Percentiles rank a stretch among this genome's conserved stretches.
phyloP scores from a whole-genome alignment of 2,113 vertebrate species.

The Ptilonorhynchus violaceus region DNA sequence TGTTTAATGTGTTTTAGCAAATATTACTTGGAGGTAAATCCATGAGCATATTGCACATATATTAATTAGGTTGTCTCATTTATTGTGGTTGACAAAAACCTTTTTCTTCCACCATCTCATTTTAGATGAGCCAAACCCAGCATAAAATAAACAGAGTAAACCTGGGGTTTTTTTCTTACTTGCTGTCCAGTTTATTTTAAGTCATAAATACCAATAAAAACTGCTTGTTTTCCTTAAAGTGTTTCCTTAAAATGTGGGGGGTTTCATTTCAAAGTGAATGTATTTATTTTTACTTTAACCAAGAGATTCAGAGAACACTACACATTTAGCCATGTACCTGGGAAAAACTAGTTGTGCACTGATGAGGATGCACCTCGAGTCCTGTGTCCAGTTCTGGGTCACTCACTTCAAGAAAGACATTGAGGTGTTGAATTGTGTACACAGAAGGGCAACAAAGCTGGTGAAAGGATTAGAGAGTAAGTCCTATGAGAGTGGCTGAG shows the following conservation, averaged over 20 bases:
- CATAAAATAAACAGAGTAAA: background rate
- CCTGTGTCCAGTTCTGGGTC: background rate
- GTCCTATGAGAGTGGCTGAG: fast-evolving
- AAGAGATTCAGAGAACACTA: background rate
- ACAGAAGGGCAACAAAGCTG: background rate
- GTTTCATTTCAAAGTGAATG: background rate
- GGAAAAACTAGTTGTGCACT: background rate
- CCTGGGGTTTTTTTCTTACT: background rate
- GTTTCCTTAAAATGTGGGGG: background rate
- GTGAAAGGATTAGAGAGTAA: background rate
- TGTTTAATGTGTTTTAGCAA: background rate
- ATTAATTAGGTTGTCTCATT: background rate
- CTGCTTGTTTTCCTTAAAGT: background rate
- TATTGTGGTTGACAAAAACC: background rate
- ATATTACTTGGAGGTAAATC: background rate
- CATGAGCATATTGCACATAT: background rate
- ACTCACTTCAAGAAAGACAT: background rate
- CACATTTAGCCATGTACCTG: background rate
- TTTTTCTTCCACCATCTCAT: background rate
- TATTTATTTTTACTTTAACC: background rate
- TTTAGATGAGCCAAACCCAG: background rate
- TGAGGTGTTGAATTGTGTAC: background rate
- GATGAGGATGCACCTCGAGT: background rate
- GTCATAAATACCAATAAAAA: background rate
- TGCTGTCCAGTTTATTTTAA: background rate